Percentiles rank a stretch among this genome's conserved stretches.
Evolutionary conservation across 2,888 invertebrate genomes (phyloP).

Genomic region (Onchidella celtica): DNA sequence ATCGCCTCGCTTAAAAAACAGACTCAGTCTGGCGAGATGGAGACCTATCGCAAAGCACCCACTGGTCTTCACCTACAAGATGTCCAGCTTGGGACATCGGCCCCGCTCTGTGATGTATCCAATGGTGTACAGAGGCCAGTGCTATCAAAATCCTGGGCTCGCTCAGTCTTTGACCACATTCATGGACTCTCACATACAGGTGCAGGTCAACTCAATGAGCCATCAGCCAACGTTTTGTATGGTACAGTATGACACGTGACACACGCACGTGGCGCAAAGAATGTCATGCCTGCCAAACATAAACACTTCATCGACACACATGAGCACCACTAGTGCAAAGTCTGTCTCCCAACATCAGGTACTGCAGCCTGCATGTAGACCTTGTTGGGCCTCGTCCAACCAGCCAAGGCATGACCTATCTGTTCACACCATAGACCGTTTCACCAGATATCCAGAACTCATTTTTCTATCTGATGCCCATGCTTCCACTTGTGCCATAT

Average conservation of each 20-base stretch:
- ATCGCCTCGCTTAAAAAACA: conserved; percentile 8
- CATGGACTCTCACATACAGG: conserved; percentile 40
- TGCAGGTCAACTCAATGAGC: conserved; percentile 22
- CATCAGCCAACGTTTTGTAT: conserved; percentile 40
- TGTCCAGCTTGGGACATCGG: neutral
- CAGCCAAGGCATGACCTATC: conserved; percentile 44
- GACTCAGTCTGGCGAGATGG: conserved; percentile 37
- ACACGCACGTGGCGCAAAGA: conserved; percentile 33
- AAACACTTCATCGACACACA: conserved; percentile 35
- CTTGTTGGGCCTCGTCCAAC: conserved; percentile 41
- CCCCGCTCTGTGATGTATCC: conserved; percentile 26
- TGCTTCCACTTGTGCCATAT: conserved; percentile 29
- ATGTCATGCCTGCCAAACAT: conserved; percentile 42
- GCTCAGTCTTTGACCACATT: conserved; percentile 22
- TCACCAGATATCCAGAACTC: conserved; percentile 47
- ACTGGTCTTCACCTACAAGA: conserved; percentile 27
- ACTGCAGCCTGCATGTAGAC: conserved; percentile 38
- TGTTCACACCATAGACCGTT: conserved; percentile 48
- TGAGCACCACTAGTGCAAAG: conserved; percentile 25
- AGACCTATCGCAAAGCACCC: conserved; percentile 1
- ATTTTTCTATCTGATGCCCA: conserved; percentile 37
- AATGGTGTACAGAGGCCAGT: conserved; percentile 12
- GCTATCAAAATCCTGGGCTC: conserved; percentile 24
- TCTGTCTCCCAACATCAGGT: conserved; percentile 9
- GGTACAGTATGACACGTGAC: conserved; percentile 42